phyloP scores from a whole-genome alignment of 2,113 vertebrate species.

The Rhombomys opimus region DNA sequence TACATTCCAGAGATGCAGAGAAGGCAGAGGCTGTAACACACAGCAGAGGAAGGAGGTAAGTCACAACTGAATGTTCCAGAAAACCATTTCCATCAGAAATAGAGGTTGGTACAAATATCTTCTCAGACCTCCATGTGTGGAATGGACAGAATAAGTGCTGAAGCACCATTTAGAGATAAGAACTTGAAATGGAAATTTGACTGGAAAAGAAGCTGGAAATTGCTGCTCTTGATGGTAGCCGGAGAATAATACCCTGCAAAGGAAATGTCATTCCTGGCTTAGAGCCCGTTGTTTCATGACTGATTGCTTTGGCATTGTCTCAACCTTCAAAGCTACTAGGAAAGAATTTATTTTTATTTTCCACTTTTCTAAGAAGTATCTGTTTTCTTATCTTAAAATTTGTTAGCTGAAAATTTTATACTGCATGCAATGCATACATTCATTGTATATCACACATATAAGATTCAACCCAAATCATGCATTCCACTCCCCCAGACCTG shows the following conservation, averaged over 20 bases:
- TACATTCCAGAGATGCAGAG: background rate
- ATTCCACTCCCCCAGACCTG: background rate
- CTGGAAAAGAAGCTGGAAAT: background rate
- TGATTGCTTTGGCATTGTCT: conserved; percentile 8
- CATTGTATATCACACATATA: background rate
- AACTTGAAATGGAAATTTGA: background rate
- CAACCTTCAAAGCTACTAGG: background rate
- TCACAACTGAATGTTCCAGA: background rate
- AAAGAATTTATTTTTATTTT: conserved; percentile 27
- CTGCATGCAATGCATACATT: no score
- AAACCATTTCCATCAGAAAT: background rate
- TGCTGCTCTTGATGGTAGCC: background rate
- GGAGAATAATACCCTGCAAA: background rate
- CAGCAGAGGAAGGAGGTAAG: background rate
- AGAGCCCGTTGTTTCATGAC: background rate
- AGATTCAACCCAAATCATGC: background rate
- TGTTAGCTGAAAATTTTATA: background rate
- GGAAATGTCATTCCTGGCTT: background rate
- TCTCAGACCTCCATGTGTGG: background rate
- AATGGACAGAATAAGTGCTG: background rate
- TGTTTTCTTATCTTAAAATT: background rate
- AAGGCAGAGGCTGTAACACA: background rate
- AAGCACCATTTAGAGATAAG: background rate
- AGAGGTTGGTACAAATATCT: background rate
- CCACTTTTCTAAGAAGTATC: conserved; percentile 1